Conservation (phyloP, 2,888 invertebrate species). For the Cetonia aurata region DNA sequence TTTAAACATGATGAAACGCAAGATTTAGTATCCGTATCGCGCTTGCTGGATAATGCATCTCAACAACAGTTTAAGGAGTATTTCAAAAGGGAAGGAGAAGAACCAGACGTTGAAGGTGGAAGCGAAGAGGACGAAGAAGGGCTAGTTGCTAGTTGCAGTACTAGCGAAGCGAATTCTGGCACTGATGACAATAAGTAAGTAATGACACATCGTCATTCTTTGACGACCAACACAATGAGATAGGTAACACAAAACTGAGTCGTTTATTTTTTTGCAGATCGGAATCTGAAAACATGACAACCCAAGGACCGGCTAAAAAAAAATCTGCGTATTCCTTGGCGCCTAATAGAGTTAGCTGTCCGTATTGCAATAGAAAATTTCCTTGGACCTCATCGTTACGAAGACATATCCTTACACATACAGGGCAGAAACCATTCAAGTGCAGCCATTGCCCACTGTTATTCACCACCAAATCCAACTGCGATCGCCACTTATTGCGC, state of each 20-base stretch:
- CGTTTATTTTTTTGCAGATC: constrained; percentile 67
- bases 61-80: constrained; percentile 75
- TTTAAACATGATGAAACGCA: constrained; percentile 68
- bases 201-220: background rate
- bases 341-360: constrained; percentile 93
- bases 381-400: constrained; percentile 97
- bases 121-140: constrained; percentile 84
- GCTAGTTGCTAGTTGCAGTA: constrained; percentile 80
- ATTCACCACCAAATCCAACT: constrained; percentile 97
- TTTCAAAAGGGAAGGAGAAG: constrained; percentile 70
- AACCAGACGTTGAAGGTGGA: constrained; percentile 63
- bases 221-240: background rate
- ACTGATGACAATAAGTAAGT: constrained; percentile 84
- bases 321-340: constrained; percentile 96
- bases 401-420: constrained; percentile 95
- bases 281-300: constrained; percentile 72
- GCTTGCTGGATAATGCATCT: constrained; percentile 81
- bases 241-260: background rate
- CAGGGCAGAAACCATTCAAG: constrained; percentile 96
- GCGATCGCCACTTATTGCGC: constrained; percentile 92
- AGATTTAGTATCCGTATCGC: constrained; percentile 84
- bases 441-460: constrained; percentile 93
- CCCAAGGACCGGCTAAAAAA: constrained; percentile 77
- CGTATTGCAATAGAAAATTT: constrained; percentile 93
- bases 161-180: constrained; percentile 87